These are phyloP conservation scores for Rhopalosiphum maidis DNA, from an alignment of 1,140 invertebrate genomes.

Conservation along the genomic window DNA sequence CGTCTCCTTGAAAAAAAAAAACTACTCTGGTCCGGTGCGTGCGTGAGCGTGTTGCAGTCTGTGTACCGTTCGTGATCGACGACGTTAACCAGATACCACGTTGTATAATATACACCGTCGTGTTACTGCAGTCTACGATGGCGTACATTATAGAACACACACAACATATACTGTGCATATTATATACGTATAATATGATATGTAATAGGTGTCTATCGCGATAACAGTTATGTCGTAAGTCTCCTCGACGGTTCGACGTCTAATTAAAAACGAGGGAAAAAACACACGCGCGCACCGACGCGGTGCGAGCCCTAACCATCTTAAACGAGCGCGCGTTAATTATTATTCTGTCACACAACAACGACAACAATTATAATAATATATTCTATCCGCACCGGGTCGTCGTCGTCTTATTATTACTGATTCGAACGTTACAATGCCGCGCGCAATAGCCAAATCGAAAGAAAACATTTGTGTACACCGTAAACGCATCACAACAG, in stretches of 20 bases:
- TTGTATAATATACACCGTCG: background rate
- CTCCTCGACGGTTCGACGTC: background rate
- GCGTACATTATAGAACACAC: background rate
- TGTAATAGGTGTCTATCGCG: background rate
- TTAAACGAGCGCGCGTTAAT: constrained; percentile 29
- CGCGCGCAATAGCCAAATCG: background rate
- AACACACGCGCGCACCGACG: background rate
- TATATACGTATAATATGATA: background rate
- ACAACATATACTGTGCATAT: too few species aligned
- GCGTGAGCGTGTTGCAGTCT: background rate
- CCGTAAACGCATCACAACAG: background rate
- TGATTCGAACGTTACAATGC: background rate
- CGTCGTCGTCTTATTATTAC: background rate
- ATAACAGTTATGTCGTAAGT: background rate
- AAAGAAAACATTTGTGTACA: constrained; percentile 34
- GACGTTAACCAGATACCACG: constrained; percentile 47
- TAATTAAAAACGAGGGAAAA: constrained; percentile 29
- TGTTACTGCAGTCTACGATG: background rate
- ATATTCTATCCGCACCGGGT: background rate
- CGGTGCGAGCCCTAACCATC: background rate
- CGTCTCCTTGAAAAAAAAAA: background rate
- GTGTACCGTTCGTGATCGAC: background rate
- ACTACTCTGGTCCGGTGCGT: background rate
- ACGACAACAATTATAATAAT: background rate
- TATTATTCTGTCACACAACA: constrained; percentile 14